Evolutionary conservation across 2,797 vertebrate species (phyloP), one percentile per base, ranked within the genome.

Genomic region (Ctenopoma multispine): DNA sequence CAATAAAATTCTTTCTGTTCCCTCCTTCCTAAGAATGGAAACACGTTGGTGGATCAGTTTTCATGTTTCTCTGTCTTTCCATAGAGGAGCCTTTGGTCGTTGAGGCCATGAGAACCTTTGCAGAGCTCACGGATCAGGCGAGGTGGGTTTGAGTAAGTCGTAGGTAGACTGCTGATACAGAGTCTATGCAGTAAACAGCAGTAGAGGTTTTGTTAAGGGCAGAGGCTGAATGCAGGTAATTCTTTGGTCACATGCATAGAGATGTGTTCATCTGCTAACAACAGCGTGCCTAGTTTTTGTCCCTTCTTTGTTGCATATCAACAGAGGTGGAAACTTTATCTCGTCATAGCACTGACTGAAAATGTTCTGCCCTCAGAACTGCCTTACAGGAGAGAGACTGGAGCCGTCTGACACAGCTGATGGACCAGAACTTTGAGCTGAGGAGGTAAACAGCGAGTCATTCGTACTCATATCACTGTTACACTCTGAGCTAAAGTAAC

Each of bases 371-470:
- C 55, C 44, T 38, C 68, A 95, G 95, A 81, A 7, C 2, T 1
- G 91, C 92, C 12, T 72, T 96, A 1, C 75, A 91, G 71, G 67
- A 79, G 41, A 75, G 83, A 46, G 90, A 96, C 82, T 96, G 95
- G 94, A 56, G 24, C 58, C 65, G 54, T 29, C 79, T 96, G 77
- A 90, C 93, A 6, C 88, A 94, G 4, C 88, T 96, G 60, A 96
- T 96, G 95, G 92, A 96, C 80, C 82, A 90, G 86, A 96, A 96
- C 89, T 94, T 96, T 69, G 93, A 95, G 46, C 84, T 96, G 66
- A 81, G 95, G 51, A 91, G 94, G 95, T 95, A 80, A 83, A 60
- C 11, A 0, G 3, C 4, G 5, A 1, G 15, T 43, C 59, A 31
- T 47, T 38, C 47, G 8, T 7, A 4, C 31, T 55, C 3, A 6